Conservation (phyloP, 2,797 vertebrate genomes). For the Xenentodon cancila region DNA sequence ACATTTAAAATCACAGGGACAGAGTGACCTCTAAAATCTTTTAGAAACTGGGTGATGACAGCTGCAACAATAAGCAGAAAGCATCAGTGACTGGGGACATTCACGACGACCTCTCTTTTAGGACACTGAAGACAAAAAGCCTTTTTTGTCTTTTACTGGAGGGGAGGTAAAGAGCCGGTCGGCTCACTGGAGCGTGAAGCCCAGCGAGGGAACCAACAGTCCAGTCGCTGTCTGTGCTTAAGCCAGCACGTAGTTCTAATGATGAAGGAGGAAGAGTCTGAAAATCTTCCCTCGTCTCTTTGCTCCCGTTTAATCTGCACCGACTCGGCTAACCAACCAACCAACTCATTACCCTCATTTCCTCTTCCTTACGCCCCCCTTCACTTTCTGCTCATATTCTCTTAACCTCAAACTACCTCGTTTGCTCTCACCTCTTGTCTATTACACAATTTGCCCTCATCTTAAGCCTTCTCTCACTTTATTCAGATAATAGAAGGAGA, state of each 20-base stretch:
- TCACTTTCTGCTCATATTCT: constrained; percentile 28
- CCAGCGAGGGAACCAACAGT: constrained; percentile 53
- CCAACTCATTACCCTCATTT: constrained; percentile 33
- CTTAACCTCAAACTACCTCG: constrained; percentile 50
- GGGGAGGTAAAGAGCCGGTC: constrained; percentile 55
- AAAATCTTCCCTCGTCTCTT: constrained; percentile 37
- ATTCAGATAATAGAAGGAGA: constrained; percentile 12
- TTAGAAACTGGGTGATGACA: neutral
- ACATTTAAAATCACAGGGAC: neutral
- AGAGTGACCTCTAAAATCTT: constrained; percentile 25
- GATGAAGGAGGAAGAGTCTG: constrained; percentile 33
- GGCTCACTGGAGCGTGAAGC: constrained; percentile 65
- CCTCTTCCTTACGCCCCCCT: constrained; percentile 23
- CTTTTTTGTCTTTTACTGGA: constrained; percentile 59
- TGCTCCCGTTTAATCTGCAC: constrained; percentile 42
- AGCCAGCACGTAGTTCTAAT: constrained; percentile 68
- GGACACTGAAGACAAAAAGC: constrained; percentile 59
- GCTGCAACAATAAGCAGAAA: constrained; percentile 26
- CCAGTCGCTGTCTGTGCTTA: constrained; percentile 66
- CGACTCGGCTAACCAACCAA: constrained; percentile 33
- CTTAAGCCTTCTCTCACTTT: neutral
- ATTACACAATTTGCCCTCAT: constrained; percentile 24
- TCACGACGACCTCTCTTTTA: constrained; percentile 45
- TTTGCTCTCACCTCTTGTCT: constrained; percentile 22
- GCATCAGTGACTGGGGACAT: constrained; percentile 40